A percentile compares a stretch with the other conserved stretches of the same genome.
Conservation (phyloP, 2,888 invertebrate species). For the Xylophagus ater region DNA sequence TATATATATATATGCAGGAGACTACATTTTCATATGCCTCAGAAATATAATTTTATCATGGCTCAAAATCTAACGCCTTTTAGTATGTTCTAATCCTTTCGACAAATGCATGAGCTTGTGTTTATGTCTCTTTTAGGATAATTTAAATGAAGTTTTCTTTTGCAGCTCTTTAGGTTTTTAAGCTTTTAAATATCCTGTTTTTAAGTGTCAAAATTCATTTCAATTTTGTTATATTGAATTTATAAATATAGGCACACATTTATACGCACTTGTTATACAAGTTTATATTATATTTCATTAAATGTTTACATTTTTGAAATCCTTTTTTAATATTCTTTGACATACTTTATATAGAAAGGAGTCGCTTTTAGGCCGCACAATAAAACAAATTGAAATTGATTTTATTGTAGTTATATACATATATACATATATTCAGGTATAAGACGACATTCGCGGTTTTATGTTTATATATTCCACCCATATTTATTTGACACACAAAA, state of each 20-base stretch:
- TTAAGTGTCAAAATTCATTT: conserved; percentile 11
- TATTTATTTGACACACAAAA: too few relatives aligned
- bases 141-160: conserved; percentile 11
- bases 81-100: conserved; percentile 11
- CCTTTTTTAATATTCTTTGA: neutral
- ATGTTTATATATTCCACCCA: conserved; percentile 6
- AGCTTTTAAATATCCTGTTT: conserved; percentile 15
- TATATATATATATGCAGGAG: conserved; percentile 1
- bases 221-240: too few relatives aligned
- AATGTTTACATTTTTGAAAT: neutral
- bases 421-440: too few relatives aligned
- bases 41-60: conserved; percentile 6
- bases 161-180: conserved; percentile 11
- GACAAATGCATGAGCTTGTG: conserved; percentile 12
- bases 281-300: too few relatives aligned
- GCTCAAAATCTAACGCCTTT: neutral
- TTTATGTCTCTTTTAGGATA: conserved; percentile 9
- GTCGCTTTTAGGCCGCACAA: conserved; percentile 8
- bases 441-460: conserved; percentile 7
- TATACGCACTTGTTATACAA: conserved; percentile 4
- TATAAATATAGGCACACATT: conserved; percentile 6
- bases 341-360: neutral
- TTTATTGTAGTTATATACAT: conserved; percentile 7
- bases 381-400: conserved; percentile 14
- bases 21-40: conserved; percentile 4